phyloP scores from a whole-genome alignment of 2,888 invertebrate genomes.

The Tryphoninae sp. region DNA sequence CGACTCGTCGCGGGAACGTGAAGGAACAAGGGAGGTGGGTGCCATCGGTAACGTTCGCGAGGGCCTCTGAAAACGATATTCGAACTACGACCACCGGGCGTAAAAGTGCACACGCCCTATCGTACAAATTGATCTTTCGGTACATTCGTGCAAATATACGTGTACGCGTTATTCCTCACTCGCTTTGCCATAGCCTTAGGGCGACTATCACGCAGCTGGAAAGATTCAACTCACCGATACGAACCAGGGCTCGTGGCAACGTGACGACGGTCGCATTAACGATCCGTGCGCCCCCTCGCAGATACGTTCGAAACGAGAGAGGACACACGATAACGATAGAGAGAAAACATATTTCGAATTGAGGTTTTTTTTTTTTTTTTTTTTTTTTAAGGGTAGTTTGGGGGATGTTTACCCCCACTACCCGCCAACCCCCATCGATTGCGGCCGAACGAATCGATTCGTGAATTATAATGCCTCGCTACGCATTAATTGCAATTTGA shows the following conservation, averaged over 20 bases:
- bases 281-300: neutral
- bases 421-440: neutral
- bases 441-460: neutral
- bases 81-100: conserved; percentile 2
- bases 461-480: conserved; percentile 5
- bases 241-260: conserved; percentile 5
- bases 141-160: neutral
- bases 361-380: neutral
- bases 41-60: conserved; percentile 11
- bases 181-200: neutral
- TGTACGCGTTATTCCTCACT: conserved; percentile 15
- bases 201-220: conserved; percentile 26
- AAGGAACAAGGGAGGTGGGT: neutral
- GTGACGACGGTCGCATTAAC: conserved; percentile 25
- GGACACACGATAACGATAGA: neutral
- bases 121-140: conserved; percentile 29
- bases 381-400: neutral
- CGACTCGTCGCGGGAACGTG: conserved; percentile 5
- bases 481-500: conserved; percentile 31
- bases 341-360: neutral
- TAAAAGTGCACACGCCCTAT: neutral
- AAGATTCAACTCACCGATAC: conserved; percentile 40
- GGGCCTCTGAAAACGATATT: conserved; percentile 6
- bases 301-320: neutral
- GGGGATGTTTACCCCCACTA: neutral